phyloP scores from a whole-genome alignment of 2,888 invertebrate species.

The Mimumesa dahlbomi region DNA sequence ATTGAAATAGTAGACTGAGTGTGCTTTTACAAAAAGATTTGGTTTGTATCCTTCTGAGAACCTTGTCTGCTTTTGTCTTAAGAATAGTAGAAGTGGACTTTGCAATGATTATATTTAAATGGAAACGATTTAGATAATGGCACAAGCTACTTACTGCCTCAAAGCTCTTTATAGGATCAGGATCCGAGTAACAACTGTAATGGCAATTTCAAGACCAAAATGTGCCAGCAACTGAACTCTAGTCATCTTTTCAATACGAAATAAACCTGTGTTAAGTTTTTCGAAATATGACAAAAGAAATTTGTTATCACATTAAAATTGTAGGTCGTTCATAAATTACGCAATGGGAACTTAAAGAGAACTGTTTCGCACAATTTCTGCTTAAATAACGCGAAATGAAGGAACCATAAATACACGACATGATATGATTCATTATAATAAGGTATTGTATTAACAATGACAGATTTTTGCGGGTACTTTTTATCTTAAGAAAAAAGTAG shows the following conservation, averaged over 20 bases:
- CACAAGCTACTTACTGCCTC: conserved; percentile 43
- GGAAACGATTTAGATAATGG: conserved; percentile 38
- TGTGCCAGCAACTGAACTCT: conserved; percentile 62
- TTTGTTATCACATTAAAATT: conserved; percentile 34
- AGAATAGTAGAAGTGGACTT: conserved; percentile 48
- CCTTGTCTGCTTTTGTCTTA: conserved; percentile 49
- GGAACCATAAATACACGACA: conserved; percentile 11
- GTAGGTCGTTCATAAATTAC: conserved; percentile 65
- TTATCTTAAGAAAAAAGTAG: not conserved
- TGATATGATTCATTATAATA: not conserved
- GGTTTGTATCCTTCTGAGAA: conserved; percentile 50
- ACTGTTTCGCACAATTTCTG: conserved; percentile 15
- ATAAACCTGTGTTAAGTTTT: conserved; percentile 46
- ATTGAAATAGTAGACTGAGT: conserved; percentile 44
- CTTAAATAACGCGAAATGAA: conserved; percentile 8
- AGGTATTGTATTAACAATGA: not conserved
- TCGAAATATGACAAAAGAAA: conserved; percentile 28
- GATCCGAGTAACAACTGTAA: conserved; percentile 58
- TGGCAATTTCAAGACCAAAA: conserved; percentile 59
- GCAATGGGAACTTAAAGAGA: conserved; percentile 56
- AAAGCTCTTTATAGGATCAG: conserved; percentile 55
- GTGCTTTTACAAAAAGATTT: conserved; percentile 49
- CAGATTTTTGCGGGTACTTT: not conserved
- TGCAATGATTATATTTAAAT: conserved; percentile 39
- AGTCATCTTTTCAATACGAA: conserved; percentile 48